These are phyloP conservation scores for Lasioglossum lativentre DNA, from an alignment of 2,888 invertebrate species.

Conservation along the genomic window DNA sequence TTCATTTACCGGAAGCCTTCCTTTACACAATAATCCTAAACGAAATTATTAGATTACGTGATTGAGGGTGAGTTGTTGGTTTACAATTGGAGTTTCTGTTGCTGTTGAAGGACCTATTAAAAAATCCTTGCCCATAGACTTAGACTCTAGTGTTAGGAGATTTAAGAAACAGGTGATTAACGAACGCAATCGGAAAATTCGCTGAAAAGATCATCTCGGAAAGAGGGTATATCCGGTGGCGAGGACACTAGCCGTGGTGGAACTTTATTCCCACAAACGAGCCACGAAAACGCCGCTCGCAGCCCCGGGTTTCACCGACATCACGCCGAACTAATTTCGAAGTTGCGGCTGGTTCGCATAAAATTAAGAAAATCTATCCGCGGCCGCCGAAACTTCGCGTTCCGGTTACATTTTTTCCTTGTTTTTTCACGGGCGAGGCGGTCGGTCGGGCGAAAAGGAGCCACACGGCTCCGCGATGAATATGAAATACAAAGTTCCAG, in stretches of 20 bases:
- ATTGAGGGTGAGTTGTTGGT: no score
- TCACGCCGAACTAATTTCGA: slow-evolving; percentile 51
- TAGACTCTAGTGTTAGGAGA: no score
- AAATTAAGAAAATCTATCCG: slow-evolving; percentile 64
- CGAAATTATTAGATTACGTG: no score
- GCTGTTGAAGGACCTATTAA: neutral
- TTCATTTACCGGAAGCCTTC: neutral
- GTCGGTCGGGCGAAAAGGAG: slow-evolving; percentile 31
- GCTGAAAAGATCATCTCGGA: neutral
- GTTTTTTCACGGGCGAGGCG: neutral
- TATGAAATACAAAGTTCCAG: slow-evolving; percentile 65
- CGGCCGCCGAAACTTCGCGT: slow-evolving; percentile 35
- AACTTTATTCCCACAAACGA: neutral
- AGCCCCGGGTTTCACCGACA: slow-evolving; percentile 21
- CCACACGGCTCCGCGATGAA: slow-evolving; percentile 48
- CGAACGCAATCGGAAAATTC: neutral
- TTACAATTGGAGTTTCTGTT: neutral
- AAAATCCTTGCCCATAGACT: no score
- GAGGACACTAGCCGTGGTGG: neutral
- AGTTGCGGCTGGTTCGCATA: slow-evolving; percentile 48
- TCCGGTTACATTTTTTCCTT: neutral
- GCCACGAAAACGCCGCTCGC: neutral
- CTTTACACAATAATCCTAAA: no score
- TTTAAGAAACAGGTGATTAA: neutral
- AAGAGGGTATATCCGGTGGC: neutral